Evolutionary conservation across 2,797 vertebrate species (phyloP).

Genomic region (Podargus strigoides): DNA sequence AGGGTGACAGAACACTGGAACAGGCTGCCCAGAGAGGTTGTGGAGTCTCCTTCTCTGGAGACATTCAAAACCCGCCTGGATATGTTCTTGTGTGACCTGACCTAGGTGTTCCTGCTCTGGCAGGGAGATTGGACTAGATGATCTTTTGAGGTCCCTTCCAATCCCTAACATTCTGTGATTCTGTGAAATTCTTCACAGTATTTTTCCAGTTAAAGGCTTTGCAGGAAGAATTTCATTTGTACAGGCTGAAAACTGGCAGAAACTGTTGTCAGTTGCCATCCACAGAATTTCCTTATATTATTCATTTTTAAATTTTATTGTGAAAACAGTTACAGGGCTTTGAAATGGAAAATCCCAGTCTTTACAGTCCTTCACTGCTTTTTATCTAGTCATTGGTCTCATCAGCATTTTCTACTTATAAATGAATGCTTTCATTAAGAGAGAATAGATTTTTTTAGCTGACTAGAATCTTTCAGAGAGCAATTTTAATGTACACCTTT

Average conservation of each 20-base stretch:
- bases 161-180: no score
- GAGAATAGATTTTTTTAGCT: constrained; percentile 37
- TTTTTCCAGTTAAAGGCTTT: not conserved
- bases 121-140: no score
- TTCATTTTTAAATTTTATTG: constrained; percentile 3
- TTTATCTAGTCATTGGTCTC: constrained; percentile 14
- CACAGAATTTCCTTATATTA: not conserved
- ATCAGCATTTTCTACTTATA: not conserved
- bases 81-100: no score
- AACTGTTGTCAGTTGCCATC: not conserved
- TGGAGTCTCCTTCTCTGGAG: no score
- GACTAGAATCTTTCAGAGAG: constrained; percentile 24
- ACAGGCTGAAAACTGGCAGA: not conserved
- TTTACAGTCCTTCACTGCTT: not conserved
- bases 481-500: constrained; percentile 62
- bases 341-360: not conserved
- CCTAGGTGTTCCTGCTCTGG: no score
- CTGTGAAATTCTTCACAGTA: not conserved
- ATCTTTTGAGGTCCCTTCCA: no score
- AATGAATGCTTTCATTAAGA: constrained; percentile 41
- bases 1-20: no score
- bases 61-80: no score
- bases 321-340: constrained; percentile 16
- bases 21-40: no score
- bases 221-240: not conserved